Evolutionary conservation across 2,113 vertebrate species (phyloP), one percentile per base, ranked within the genome.

Genomic region (Bombycilla garrulus): DNA sequence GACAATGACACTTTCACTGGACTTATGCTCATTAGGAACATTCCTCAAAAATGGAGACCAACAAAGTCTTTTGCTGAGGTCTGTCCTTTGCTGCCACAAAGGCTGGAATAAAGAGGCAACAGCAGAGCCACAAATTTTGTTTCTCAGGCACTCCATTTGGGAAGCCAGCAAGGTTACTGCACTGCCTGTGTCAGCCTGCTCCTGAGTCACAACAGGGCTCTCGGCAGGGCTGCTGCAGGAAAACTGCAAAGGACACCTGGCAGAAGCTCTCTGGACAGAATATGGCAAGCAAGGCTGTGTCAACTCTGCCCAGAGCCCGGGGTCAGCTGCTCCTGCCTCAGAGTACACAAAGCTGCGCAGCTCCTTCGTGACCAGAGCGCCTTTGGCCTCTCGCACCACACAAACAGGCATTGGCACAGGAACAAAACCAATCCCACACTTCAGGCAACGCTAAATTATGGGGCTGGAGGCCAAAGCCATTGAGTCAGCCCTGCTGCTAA

Each of bases 361-460:
- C 56, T 38, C n/a, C 24, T 22, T 26, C 0, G 0, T 12, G 3
- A 17, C 5, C 3, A 2, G 23, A 29, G 53, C 2, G 19, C 64
- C 67, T 33, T 7, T 4, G 0, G 33, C 33, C 17, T 19, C 64
- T 60, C 10, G 0, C 5, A 26, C 25, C 44, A 6, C 20, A 3
- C 14, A 9, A 6, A 3, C 8, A 26, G 9, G 5, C 0, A 56
- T 24, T 11, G 58, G 44, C 57, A 28, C 3, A 35, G 36, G 21
- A 72, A 82, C 62, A 72, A 79, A 84, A 70, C 8, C 10, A 84
- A 19, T 7, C 24, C 3, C 24, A 29, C 35, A 29, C 4, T 53
- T 26, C 7, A 71, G 67, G 50, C 40, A 48, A 35, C 1, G 0
- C 23, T 16, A 14, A 45, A 21, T 87, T 31, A 71, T 1, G 11